These are phyloP conservation scores for Macropis europaea DNA, from an alignment of 2,888 invertebrate species.

Conservation along the genomic window DNA sequence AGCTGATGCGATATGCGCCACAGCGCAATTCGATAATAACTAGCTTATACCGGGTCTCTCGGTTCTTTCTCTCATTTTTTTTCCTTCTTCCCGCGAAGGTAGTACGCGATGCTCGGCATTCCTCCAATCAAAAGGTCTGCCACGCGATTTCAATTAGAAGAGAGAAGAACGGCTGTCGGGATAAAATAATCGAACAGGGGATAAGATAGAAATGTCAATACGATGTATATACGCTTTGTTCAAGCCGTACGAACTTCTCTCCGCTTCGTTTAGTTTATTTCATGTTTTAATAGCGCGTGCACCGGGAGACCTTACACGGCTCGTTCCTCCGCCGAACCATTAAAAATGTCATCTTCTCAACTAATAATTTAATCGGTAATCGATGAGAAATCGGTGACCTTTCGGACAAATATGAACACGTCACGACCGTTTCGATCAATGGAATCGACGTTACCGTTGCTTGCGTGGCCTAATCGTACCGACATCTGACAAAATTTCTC, in stretches of 20 bases:
- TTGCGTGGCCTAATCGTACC: background rate
- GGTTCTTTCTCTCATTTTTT: background rate
- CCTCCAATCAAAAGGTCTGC: too few relatives aligned
- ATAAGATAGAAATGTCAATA: conserved; percentile 2
- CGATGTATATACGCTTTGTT: background rate
- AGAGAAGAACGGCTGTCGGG: background rate
- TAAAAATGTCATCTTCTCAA: conserved; percentile 55
- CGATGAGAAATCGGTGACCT: conserved; percentile 65
- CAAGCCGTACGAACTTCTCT: background rate
- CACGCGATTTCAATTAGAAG: too few relatives aligned
- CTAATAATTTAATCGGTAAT: conserved; percentile 52
- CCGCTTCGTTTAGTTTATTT: background rate
- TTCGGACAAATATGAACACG: conserved; percentile 47
- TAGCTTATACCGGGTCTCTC: background rate
- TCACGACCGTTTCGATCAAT: conserved; percentile 11
- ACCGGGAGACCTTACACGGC: background rate
- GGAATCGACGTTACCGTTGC: background rate
- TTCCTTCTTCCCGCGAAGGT: background rate
- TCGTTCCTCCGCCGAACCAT: conserved; percentile 8
- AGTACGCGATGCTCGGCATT: too few relatives aligned
- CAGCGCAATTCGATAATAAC: conserved; percentile 28
- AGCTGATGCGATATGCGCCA: conserved; percentile 56
- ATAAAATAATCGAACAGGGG: background rate
- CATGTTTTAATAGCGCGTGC: background rate
- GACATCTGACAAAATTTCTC: background rate